Base-by-base conservation (phyloP, 2,888 invertebrate species). In the Catocala sponsa region DNA sequence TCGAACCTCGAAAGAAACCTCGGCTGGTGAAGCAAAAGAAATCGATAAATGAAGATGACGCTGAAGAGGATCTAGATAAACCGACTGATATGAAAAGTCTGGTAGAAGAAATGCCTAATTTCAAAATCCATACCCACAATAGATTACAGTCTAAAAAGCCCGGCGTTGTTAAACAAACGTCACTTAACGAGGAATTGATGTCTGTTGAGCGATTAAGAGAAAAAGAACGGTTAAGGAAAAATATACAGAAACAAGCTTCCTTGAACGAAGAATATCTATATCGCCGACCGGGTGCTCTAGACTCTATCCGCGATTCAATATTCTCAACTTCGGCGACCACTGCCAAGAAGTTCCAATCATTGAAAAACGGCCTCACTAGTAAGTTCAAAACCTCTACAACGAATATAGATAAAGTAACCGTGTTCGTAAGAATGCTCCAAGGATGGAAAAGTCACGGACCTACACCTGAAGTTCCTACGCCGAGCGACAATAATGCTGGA, bases 171-270 rank as follows among this genome's bases (percentile, higher is more conserved):
- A 97, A 98, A 83, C 98, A 98, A 86, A 97, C 97, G 70, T 98
- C 98, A 0, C 95, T 98, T 65, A 98, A 98, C 82, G 98, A 98
- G 85, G 98, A 98, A 85, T 92, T 98, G 11, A 98, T 98, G 97
- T 98, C 97, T 2, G 96, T 96, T n/a, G 98, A 98, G 79, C 94
- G 98, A 59, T 89, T 98, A 79, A 93, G 97, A 65, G 98, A 98
- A 85, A 98, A 98, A 80, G 98, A 98, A 84, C 95, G 95, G 52
- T 96, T 98, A 15, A 95, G 97, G 62, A 97, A 96, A 81, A 97
- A 98, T 82, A 98, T 98, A 73, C 98, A 97, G 85, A 98, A 98
- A 84, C 98, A 98, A 90, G 97, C 98, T 32, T 98, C 98, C 6
- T 91, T 98, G 11, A 98, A 98, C 83, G 98, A 98, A 86, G 98